Base-by-base conservation (phyloP, 2,797 vertebrate species). In the Strix occidentalis region DNA sequence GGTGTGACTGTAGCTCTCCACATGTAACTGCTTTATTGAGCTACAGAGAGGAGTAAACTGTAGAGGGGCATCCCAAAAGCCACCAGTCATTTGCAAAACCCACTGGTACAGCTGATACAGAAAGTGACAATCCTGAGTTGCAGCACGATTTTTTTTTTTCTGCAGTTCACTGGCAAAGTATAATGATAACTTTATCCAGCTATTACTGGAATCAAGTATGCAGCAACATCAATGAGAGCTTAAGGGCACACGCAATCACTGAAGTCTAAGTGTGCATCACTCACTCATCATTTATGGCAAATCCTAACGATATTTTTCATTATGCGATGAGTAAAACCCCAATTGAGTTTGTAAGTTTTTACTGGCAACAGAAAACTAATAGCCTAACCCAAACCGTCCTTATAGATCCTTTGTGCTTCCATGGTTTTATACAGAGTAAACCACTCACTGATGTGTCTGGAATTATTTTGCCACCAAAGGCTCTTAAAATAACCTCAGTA, bases 71-170 rank as follows among this genome's bases (percentile, higher is more conserved):
- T 9, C n/a, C 24, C 31, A 61, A 74, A 86, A 86, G 71, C 50
- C 46, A 57, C 41, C 23, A 3, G 31, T 18, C 39, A 56, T 35
- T 35, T 76, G 63, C 71, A 92, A 86, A 88, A 20, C 29, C 28
- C 19, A 45, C 20, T 29, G 53, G 15, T 48, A 54, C 0, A 57
- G n/a, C 25, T 71, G 76, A 4, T 48, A 74, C 0, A 5, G 54
- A 39, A 74, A 90, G 13, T 18, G 17, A 58, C 11, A 71, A 68
- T 19, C 37, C 17, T 8, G n/a, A 57, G 15, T 4, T 95, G 13
- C 43, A 77, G 25, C 41, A 78, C 0, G 0, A 25, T 2, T 11
- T 64, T n/a, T 50, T 75, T 35, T 64, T n/a, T 28, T 0, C 23
- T 70, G 2, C 7, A 18, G 37, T 9, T 93, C 19, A 72, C 46